These are phyloP conservation scores for Pipistrellus nathusii DNA, from an alignment of 2,797 vertebrate genomes.

Conservation along the genomic window DNA sequence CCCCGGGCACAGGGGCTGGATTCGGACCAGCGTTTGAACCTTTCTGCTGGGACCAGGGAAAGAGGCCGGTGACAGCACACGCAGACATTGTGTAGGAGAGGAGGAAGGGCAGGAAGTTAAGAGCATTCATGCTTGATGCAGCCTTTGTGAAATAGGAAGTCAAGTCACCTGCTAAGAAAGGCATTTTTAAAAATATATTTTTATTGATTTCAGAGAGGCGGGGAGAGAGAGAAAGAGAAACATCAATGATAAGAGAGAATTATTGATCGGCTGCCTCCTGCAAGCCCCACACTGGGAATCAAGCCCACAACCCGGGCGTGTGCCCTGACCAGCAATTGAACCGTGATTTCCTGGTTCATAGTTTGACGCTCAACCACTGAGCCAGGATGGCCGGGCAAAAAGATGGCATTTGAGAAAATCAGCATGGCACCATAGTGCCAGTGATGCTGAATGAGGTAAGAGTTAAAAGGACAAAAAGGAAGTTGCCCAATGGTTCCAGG, in stretches of 20 bases:
- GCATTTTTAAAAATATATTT: not conserved
- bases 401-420: not conserved
- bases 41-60: not conserved
- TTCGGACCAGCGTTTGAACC: not conserved
- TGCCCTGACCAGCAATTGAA: too few relatives aligned
- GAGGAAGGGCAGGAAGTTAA: constrained; percentile 58
- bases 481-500: not conserved
- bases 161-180: not conserved
- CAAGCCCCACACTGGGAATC: too few relatives aligned
- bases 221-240: too few relatives aligned
- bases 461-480: not conserved
- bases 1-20: not conserved
- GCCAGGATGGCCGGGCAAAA: not conserved
- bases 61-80: not conserved
- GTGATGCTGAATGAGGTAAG: not conserved
- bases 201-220: too few relatives aligned
- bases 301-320: too few relatives aligned
- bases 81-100: not conserved
- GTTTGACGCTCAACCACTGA: too few relatives aligned
- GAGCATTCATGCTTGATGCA: constrained; percentile 1
- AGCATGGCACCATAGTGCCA: not conserved
- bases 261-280: too few relatives aligned
- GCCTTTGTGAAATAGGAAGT: constrained; percentile 59
- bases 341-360: too few relatives aligned
- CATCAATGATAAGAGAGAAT: too few relatives aligned